Conservation (phyloP, 2,888 invertebrate genomes). For the Syrista parreyssii region DNA sequence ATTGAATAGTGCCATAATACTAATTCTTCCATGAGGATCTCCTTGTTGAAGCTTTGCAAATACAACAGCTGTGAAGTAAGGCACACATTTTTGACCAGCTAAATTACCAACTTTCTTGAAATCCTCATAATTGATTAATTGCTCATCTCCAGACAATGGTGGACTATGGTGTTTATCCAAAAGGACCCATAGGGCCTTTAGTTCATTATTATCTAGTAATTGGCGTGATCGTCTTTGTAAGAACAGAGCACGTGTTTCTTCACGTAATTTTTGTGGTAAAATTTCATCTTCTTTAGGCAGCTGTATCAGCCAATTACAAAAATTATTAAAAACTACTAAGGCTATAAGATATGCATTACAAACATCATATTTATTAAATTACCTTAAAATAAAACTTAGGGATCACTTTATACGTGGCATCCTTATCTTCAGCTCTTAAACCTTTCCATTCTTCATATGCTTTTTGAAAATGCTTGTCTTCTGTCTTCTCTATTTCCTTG, state of each 20-base stretch:
- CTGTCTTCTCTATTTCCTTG: constrained; percentile 58
- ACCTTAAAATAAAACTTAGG: constrained; percentile 81
- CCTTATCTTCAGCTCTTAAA: constrained; percentile 65
- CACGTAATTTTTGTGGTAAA: constrained; percentile 83
- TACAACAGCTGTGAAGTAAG: constrained; percentile 86
- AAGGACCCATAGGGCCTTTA: constrained; percentile 85
- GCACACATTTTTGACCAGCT: constrained; percentile 78
- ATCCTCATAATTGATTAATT: constrained; percentile 86
- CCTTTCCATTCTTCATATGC: constrained; percentile 69
- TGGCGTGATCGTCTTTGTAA: constrained; percentile 87
- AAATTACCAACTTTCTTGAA: constrained; percentile 82
- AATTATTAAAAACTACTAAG: constrained; percentile 4
- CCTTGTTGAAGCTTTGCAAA: constrained; percentile 89
- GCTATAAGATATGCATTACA: neutral
- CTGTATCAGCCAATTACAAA: constrained; percentile 37
- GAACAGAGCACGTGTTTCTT: constrained; percentile 89
- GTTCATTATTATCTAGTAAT: constrained; percentile 86
- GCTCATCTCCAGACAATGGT: constrained; percentile 79
- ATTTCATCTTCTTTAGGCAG: constrained; percentile 82
- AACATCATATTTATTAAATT: constrained; percentile 9
- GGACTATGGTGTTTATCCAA: constrained; percentile 85
- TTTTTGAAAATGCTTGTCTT: constrained; percentile 70
- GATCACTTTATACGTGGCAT: constrained; percentile 71
- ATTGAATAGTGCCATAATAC: constrained; percentile 91
- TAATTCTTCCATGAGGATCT: constrained; percentile 87